These are phyloP conservation scores for Polia nebulosa DNA, from an alignment of 2,888 invertebrate genomes.

Conservation along the genomic window DNA sequence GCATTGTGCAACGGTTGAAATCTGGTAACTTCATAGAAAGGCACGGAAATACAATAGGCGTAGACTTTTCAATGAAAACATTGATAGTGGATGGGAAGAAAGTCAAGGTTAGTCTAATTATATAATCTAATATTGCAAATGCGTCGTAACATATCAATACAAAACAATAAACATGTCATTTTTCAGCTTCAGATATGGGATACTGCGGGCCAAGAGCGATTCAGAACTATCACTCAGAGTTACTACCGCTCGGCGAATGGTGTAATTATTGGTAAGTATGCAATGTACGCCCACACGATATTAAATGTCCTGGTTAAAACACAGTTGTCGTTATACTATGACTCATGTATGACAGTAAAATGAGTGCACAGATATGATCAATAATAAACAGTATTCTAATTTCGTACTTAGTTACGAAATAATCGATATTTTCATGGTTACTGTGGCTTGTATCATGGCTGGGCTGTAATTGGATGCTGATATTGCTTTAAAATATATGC, in stretches of 20 bases:
- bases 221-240: slow-evolving; percentile 99
- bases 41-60: slow-evolving; percentile 99
- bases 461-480: slow-evolving; percentile 22
- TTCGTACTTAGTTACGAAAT: slow-evolving; percentile 27
- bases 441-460: neutral
- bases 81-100: slow-evolving; percentile 97
- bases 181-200: slow-evolving; percentile 98
- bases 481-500: slow-evolving; percentile 8
- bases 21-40: slow-evolving; percentile 98
- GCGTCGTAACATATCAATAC: slow-evolving; percentile 33
- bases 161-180: slow-evolving; percentile 29
- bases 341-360: slow-evolving; percentile 44
- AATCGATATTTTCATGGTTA: slow-evolving; percentile 55
- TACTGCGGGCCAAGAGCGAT: slow-evolving; percentile 98
- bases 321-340: slow-evolving; percentile 29
- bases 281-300: slow-evolving; percentile 57
- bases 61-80: slow-evolving; percentile 99
- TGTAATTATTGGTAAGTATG: slow-evolving; percentile 95
- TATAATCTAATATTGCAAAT: slow-evolving; percentile 66
- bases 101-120: slow-evolving; percentile 94
- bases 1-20: slow-evolving; percentile 98
- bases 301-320: slow-evolving; percentile 40
- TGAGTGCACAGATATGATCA: slow-evolving; percentile 14
- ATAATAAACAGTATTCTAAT: slow-evolving; percentile 26
- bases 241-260: slow-evolving; percentile 99